Conservation (phyloP, 2,888 invertebrate genomes). For the Melanargia galathea region DNA sequence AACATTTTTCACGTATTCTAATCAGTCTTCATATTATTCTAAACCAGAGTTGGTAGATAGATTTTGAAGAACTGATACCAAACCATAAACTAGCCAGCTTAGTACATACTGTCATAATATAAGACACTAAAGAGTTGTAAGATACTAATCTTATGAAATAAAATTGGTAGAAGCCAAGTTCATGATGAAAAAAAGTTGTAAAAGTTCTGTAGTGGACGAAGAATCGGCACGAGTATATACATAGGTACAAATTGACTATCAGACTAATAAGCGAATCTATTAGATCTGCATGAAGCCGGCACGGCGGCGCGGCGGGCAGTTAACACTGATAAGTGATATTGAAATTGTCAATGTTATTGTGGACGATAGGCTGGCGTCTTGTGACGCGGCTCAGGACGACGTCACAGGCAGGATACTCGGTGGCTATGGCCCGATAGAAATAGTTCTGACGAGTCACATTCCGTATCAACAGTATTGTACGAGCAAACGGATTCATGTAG, state of each 20-base stretch:
- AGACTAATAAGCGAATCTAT: conserved; percentile 10
- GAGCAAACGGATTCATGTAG: conserved; percentile 55
- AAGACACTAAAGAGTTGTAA: no score
- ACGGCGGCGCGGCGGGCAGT: no score
- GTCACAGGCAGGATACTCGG: conserved; percentile 60
- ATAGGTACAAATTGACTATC: conserved; percentile 1
- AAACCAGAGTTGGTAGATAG: background rate
- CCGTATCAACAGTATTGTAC: conserved; percentile 59
- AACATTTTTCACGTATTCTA: background rate
- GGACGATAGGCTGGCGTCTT: conserved; percentile 49
- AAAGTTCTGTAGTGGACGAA: no score
- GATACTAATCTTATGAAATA: no score
- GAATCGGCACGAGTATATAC: background rate
- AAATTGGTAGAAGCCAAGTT: no score
- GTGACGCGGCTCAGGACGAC: conserved; percentile 48
- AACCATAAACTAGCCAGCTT: no score
- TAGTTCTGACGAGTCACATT: conserved; percentile 72
- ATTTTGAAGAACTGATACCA: background rate
- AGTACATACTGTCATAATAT: no score
- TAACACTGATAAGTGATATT: no score
- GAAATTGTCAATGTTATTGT: conserved; percentile 35
- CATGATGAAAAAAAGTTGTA: no score
- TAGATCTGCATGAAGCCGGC: conserved; percentile 3
- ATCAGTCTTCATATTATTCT: background rate
- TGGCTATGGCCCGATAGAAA: conserved; percentile 62